A percentile compares a stretch with the other conserved stretches of the same genome.
Evolutionary conservation across 2,797 vertebrate species (phyloP).

Genomic region (Trematomus bernacchii): DNA sequence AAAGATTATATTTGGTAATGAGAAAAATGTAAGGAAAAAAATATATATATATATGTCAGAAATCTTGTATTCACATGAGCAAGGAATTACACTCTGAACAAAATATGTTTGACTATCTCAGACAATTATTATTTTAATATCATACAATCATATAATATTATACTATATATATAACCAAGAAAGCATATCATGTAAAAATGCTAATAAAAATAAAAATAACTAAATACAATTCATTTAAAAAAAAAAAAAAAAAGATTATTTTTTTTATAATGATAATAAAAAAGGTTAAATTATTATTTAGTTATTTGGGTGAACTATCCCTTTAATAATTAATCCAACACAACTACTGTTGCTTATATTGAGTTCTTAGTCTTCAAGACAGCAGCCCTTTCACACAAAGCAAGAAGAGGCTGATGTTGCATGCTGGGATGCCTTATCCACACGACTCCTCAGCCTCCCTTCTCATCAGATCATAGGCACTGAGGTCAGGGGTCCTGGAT

Average conservation of each 20-base stretch:
- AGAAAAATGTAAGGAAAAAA: background rate
- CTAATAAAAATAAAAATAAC: background rate
- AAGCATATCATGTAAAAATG: background rate
- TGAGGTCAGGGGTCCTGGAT: conserved; percentile 66
- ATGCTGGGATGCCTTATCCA: conserved; percentile 40
- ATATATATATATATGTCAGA: background rate
- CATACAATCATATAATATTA: background rate
- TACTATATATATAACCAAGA: background rate
- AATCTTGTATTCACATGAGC: background rate
- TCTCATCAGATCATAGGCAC: conserved; percentile 60
- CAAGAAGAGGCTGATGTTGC: conserved; percentile 20
- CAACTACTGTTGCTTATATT: background rate
- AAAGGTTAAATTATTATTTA: background rate
- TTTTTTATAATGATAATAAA: background rate
- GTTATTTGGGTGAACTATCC: background rate
- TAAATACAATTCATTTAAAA: too few species aligned
- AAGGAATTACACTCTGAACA: background rate
- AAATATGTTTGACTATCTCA: background rate
- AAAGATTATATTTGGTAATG: background rate
- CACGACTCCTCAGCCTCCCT: conserved; percentile 24
- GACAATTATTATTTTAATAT: background rate
- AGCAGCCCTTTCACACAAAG: conserved; percentile 8
- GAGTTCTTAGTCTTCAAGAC: background rate
- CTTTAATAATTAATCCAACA: conserved; percentile 1
- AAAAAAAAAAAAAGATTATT: too few species aligned